These are phyloP conservation scores for Pedetes capensis DNA, from an alignment of 2,113 vertebrate genomes.

Conservation along the genomic window DNA sequence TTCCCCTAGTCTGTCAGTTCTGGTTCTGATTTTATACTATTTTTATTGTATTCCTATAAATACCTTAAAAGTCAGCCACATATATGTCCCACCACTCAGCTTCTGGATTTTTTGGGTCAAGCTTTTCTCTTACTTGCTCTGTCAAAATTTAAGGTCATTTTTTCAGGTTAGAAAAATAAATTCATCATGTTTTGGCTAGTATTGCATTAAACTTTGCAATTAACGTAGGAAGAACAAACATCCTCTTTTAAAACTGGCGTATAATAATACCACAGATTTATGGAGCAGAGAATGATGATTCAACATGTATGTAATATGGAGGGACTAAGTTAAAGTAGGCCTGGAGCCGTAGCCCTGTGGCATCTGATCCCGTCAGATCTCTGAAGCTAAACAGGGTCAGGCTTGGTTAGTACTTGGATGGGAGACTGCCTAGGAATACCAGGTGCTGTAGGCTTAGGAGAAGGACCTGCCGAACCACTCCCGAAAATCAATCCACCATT, in stretches of 20 bases:
- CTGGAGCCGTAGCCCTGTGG: too few species aligned
- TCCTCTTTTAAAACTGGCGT: neutral
- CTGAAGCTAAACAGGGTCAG: too few species aligned
- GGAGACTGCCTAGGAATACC: too few species aligned
- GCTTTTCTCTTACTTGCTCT: neutral
- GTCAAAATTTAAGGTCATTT: conserved; percentile 6
- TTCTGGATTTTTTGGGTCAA: neutral
- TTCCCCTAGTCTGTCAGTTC: neutral
- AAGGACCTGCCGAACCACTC: too few species aligned
- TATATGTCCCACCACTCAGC: neutral
- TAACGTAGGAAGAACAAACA: neutral
- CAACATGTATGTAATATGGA: neutral
- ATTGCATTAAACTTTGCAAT: neutral
- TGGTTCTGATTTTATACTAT: neutral
- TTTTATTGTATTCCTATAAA: neutral
- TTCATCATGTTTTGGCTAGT: neutral
- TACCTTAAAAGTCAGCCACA: neutral
- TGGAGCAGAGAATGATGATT: neutral
- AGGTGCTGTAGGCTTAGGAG: too few species aligned
- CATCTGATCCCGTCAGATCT: too few species aligned
- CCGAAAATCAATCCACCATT: too few species aligned
- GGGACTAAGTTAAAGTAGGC: too few species aligned
- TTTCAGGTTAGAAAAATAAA: neutral
- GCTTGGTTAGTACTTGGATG: too few species aligned
- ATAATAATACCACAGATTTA: neutral